phyloP scores from a whole-genome alignment of 2,888 invertebrate species.

The Agriopis aurantiaria region DNA sequence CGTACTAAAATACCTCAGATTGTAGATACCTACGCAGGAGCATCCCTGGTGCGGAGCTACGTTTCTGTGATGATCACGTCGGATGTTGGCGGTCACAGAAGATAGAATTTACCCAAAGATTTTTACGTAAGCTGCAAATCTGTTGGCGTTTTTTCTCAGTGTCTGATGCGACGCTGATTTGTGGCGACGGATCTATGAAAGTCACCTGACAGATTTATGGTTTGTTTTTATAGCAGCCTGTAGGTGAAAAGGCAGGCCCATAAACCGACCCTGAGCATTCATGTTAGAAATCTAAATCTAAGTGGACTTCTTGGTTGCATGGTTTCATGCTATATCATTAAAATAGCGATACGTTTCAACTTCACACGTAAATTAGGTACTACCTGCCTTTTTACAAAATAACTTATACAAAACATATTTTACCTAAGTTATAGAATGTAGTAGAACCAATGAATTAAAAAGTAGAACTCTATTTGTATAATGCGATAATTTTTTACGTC shows the following conservation, averaged over 20 bases:
- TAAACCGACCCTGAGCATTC: conserved; percentile 12
- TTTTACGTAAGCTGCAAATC: not conserved
- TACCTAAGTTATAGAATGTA: too few species aligned
- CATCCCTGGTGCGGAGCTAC: too few species aligned
- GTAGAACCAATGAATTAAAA: too few species aligned
- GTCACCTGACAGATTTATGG: conserved; percentile 57
- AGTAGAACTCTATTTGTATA: too few species aligned
- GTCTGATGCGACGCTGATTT: conserved; percentile 49
- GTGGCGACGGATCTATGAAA: conserved; percentile 57
- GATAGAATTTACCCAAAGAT: not conserved
- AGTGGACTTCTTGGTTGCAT: not conserved
- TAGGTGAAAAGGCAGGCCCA: conserved; percentile 30
- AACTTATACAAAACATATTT: too few species aligned
- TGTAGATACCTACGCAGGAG: too few species aligned
- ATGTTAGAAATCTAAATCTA: conserved; percentile 23
- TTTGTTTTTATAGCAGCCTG: conserved; percentile 49
- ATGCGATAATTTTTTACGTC: too few species aligned
- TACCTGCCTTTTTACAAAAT: too few species aligned
- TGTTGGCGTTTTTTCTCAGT: conserved; percentile 31
- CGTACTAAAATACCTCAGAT: too few species aligned
- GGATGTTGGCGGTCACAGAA: too few species aligned
- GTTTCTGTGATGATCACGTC: too few species aligned
- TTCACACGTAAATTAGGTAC: not conserved
- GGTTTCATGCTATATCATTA: not conserved
- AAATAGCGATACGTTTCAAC: not conserved